Evolutionary conservation across 2,797 vertebrate genomes (phyloP).

Genomic region (Orientallactaga sibirica): DNA sequence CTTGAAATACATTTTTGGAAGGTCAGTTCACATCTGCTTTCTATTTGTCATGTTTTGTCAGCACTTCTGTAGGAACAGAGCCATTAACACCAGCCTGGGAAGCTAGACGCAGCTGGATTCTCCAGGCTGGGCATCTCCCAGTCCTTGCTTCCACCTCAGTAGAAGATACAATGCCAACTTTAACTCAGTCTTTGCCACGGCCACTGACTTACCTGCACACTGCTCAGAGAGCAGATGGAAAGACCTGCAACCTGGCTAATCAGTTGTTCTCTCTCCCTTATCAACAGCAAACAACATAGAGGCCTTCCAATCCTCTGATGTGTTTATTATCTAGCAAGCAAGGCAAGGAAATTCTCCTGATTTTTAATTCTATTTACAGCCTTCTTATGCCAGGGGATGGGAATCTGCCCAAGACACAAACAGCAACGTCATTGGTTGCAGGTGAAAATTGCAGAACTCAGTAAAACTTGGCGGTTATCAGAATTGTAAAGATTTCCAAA

Average conservation of each 20-base stretch:
- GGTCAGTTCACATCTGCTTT: slow-evolving; percentile 79
- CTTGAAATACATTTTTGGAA: slow-evolving; percentile 64
- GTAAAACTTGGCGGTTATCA: slow-evolving; percentile 33
- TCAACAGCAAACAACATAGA: neutral
- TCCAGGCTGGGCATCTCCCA: neutral
- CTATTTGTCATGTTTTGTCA: slow-evolving; percentile 75
- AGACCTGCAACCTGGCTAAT: neutral
- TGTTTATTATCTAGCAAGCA: slow-evolving; percentile 57
- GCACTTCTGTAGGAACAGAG: slow-evolving; percentile 77
- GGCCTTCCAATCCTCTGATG: neutral
- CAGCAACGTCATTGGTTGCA: slow-evolving; percentile 5
- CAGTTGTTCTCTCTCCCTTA: neutral
- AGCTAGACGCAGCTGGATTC: slow-evolving; percentile 42
- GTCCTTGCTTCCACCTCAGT: neutral
- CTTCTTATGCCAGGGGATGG: slow-evolving; percentile 25
- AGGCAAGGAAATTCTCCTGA: slow-evolving; percentile 25
- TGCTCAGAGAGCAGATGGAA: neutral
- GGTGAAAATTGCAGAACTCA: slow-evolving; percentile 49
- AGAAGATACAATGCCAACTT: neutral
- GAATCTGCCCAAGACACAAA: slow-evolving; percentile 10
- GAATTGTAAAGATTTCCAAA: slow-evolving; percentile 55
- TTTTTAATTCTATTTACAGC: slow-evolving; percentile 31
- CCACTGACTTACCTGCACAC: neutral
- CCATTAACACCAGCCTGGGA: slow-evolving; percentile 55
- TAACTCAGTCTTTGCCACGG: neutral